Base-by-base conservation (phyloP, 92 coral and sea anemone species). In the Desmophyllum pertusum region DNA sequence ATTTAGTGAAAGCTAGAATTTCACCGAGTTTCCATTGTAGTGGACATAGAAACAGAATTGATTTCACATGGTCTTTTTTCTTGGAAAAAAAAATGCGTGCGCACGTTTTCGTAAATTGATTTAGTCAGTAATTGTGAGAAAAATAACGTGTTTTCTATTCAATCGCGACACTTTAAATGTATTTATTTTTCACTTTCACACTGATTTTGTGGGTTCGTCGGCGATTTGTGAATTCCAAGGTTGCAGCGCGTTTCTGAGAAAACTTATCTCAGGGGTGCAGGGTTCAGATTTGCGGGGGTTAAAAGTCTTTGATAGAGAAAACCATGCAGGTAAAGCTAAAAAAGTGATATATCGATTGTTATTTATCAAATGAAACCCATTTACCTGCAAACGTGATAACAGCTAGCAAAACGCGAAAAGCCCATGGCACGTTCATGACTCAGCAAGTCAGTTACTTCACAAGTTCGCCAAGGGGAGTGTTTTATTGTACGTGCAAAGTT, bases 321-420 rank as follows among this genome's bases (percentile, higher is more conserved):
- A n/a, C n/a, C n/a, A n/a, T n/a, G n/a, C n/a, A n/a, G n/a, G 30
- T 25, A 6, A 40, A 42, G n/a, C 0, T 10, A 68, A 19, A 68
- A 63, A 63, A 68, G 2, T 65, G 43, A 68, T n/a, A n/a, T n/a
- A n/a, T n/a, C n/a, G n/a, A n/a, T n/a, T n/a, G n/a, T n/a, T n/a
- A n/a, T n/a, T n/a, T n/a, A n/a, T n/a, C n/a, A n/a, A n/a, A n/a
- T n/a, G n/a, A n/a, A n/a, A n/a, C 29, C 10, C 65, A 31, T 35
- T 76, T 80, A 80, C 84, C 73, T 46, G 84, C 41, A 21, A 80
- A 25, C 14, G 37, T 33, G 10, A 33, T 66, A 46, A 80, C 53
- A 23, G 70, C 35, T 5, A 80, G 65, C 17, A 80, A 67, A 48
- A 36, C 25, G 48, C 84, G 76, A 2, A 25, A n/a, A 67, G 45